phyloP scores from a whole-genome alignment of 1,140 invertebrate species.

The Caenorhabditis latens region DNA sequence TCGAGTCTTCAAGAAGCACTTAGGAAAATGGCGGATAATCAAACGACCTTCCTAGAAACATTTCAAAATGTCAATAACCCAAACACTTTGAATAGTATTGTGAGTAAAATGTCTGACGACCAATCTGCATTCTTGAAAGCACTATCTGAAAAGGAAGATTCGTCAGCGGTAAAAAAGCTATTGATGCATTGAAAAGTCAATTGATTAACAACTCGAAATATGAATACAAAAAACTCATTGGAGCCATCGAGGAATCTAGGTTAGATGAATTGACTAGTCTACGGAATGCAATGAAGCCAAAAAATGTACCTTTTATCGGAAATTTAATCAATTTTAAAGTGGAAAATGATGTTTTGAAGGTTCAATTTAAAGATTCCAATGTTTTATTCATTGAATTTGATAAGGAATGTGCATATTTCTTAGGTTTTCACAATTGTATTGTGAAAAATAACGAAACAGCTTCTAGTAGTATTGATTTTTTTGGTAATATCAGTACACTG shows the following conservation, averaged over 20 bases:
- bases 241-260: neutral
- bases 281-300: neutral
- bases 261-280: neutral
- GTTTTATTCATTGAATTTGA: neutral
- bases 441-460: neutral
- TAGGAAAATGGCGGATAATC: neutral
- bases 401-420: slow-evolving; percentile 14
- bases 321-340: neutral
- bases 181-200: neutral
- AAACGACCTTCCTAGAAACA: neutral
- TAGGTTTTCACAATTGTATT: neutral
- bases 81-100: neutral
- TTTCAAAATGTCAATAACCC: neutral
- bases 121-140: no score
- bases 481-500: neutral
- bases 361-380: neutral
- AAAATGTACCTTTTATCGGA: neutral
- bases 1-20: neutral
- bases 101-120: no score
- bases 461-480: slow-evolving; percentile 5
- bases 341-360: neutral
- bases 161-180: neutral
- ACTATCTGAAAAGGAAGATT: no score
- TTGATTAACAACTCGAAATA: neutral
- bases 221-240: neutral